Percentiles rank a stretch among this genome's conserved stretches.
Evolutionary conservation across 2,797 vertebrate species (phyloP).

Genomic region (Syngnathus acus): DNA sequence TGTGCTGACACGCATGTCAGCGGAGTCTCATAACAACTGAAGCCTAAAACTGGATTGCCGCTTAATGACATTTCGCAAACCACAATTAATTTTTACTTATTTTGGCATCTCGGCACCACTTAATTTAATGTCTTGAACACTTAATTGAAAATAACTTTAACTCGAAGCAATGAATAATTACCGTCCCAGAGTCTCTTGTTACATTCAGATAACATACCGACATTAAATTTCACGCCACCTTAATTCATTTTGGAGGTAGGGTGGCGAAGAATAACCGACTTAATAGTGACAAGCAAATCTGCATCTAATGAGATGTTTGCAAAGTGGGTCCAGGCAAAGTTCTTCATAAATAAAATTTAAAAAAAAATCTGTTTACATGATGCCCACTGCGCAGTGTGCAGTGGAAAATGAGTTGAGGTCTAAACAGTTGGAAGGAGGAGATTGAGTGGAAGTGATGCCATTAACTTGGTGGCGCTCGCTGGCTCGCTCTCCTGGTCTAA

Average conservation of each 20-base stretch:
- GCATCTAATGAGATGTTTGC: not conserved
- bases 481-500: slow-evolving; percentile 31
- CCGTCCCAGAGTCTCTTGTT: slow-evolving; percentile 38
- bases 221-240: slow-evolving; percentile 18
- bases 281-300: not conserved
- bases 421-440: slow-evolving; percentile 16
- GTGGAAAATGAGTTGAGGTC: not conserved
- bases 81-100: slow-evolving; percentile 48
- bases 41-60: slow-evolving; percentile 15
- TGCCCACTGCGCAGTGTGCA: not conserved
- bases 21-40: not conserved
- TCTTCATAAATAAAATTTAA: not conserved
- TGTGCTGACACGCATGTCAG: not conserved
- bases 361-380: slow-evolving; percentile 2
- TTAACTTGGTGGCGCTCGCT: slow-evolving; percentile 29
- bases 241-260: slow-evolving; percentile 5
- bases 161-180: slow-evolving; percentile 56
- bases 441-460: slow-evolving; percentile 49
- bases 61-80: slow-evolving; percentile 20
- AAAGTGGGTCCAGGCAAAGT: not conserved
- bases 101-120: slow-evolving; percentile 36
- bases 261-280: not conserved
- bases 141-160: slow-evolving; percentile 59
- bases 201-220: slow-evolving; percentile 43
- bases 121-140: slow-evolving; percentile 46